Conservation (phyloP, 1,140 invertebrate genomes). For the Cataglyphis hispanica region DNA sequence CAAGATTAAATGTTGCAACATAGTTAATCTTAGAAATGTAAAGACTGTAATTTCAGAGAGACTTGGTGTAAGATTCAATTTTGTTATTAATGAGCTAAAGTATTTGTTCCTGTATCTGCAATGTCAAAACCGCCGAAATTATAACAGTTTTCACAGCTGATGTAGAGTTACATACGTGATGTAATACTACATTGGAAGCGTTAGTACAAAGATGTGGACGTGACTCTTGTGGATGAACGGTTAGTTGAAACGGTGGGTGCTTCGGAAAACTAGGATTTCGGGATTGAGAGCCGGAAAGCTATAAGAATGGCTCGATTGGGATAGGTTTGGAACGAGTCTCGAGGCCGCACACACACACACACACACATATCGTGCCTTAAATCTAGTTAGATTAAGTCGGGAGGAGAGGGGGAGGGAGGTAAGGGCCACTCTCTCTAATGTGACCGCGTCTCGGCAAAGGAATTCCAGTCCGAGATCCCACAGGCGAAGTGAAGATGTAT, state of each 20-base stretch:
- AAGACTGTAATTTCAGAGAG: background rate
- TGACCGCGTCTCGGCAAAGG: slow-evolving; percentile 59
- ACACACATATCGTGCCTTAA: no score
- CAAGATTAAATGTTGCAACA: background rate
- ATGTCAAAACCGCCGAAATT: background rate
- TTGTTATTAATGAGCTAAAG: slow-evolving; percentile 42
- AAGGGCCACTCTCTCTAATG: slow-evolving; percentile 63
- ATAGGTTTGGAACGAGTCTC: slow-evolving; percentile 60
- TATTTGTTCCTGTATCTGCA: slow-evolving; percentile 26
- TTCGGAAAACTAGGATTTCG: slow-evolving; percentile 36
- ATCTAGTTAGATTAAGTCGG: slow-evolving; percentile 69
- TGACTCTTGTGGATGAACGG: background rate
- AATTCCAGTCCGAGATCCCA: slow-evolving; percentile 22
- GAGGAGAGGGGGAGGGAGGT: background rate
- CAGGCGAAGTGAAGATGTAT: slow-evolving; percentile 64
- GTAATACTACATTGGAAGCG: slow-evolving; percentile 45
- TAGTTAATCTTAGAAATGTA: background rate
- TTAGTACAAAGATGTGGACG: background rate
- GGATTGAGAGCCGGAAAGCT: slow-evolving; percentile 37
- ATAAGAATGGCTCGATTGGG: slow-evolving; percentile 65
- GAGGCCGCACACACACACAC: background rate
- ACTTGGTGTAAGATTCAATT: background rate
- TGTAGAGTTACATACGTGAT: slow-evolving; percentile 66
- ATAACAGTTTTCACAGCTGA: slow-evolving; percentile 42
- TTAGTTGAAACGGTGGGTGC: background rate